These are phyloP conservation scores for Lampris megalopsis DNA, from an alignment of 2,113 vertebrate genomes.

Conservation along the genomic window DNA sequence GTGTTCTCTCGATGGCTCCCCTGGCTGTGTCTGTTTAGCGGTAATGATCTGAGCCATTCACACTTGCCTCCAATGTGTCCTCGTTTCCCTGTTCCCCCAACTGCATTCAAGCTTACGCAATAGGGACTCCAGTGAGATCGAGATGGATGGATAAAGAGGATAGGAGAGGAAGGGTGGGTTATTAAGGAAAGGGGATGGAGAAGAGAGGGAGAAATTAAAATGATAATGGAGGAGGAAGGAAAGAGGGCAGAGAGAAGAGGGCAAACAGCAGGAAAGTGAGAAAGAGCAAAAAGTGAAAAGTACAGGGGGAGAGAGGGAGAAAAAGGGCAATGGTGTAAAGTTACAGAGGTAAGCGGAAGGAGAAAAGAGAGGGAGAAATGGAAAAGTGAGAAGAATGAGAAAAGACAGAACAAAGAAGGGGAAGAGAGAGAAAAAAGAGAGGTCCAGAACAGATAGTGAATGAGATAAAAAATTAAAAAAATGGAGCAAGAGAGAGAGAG, in stretches of 20 bases:
- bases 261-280: no score
- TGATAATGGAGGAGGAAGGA: background rate
- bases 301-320: background rate
- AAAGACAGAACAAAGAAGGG: background rate
- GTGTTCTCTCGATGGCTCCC: slow-evolving; percentile 29
- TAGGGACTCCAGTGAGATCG: slow-evolving; percentile 34
- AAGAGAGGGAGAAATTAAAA: background rate
- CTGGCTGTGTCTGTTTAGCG: slow-evolving; percentile 32
- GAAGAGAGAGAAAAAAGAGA: slow-evolving; percentile 30
- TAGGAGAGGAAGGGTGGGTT: background rate
- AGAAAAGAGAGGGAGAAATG: slow-evolving; percentile 21
- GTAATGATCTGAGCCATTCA: slow-evolving; percentile 51
- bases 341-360: no score
- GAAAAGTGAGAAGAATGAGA: background rate
- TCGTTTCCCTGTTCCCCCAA: background rate
- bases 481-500: slow-evolving; percentile 12
- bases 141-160: slow-evolving; percentile 14
- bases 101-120: slow-evolving; percentile 42
- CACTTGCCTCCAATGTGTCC: slow-evolving; percentile 11
- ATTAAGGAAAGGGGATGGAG: slow-evolving; percentile 9
- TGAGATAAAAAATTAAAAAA: background rate
- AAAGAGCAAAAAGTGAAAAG: slow-evolving; percentile 16
- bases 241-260: background rate
- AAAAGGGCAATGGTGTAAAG: background rate
- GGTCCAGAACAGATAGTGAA: background rate